These are phyloP conservation scores for Blastomussa wellsi DNA, from an alignment of 92 coral and sea anemone genomes.

Conservation along the genomic window DNA sequence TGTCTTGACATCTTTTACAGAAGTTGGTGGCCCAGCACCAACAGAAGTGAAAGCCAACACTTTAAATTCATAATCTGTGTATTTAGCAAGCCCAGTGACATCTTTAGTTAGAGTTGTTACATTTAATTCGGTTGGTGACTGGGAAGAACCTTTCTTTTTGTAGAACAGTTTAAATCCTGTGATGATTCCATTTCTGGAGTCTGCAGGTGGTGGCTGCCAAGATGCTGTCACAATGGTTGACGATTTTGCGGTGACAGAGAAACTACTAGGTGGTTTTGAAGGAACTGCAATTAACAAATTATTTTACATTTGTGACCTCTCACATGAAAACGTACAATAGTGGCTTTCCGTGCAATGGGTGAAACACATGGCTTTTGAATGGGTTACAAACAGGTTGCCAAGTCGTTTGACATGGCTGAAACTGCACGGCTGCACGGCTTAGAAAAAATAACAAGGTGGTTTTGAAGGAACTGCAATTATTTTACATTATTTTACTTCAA, in stretches of 20 bases:
- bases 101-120: neutral
- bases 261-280: slow-evolving; percentile 20
- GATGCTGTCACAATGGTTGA: slow-evolving; percentile 13
- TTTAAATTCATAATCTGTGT: slow-evolving; percentile 18
- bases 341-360: too few relatives aligned
- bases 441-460: too few relatives aligned
- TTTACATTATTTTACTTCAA: too few relatives aligned
- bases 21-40: slow-evolving; percentile 14
- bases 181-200: slow-evolving; percentile 20
- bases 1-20: neutral
- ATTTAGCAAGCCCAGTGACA: neutral
- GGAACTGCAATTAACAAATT: too few relatives aligned
- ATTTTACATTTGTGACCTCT: too few relatives aligned
- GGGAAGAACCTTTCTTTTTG: neutral
- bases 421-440: too few relatives aligned
- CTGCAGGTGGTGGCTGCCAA: slow-evolving; percentile 23
- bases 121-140: neutral
- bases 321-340: too few relatives aligned
- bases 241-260: slow-evolving; percentile 6
- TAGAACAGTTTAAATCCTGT: slow-evolving; percentile 3
- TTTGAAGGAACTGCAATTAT: too few relatives aligned
- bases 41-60: slow-evolving; percentile 36
- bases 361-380: too few relatives aligned
- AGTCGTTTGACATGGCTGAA: too few relatives aligned
- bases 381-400: too few relatives aligned